Evolutionary conservation across 2,797 vertebrate species (phyloP).

Genomic region (Siniperca undulata): DNA sequence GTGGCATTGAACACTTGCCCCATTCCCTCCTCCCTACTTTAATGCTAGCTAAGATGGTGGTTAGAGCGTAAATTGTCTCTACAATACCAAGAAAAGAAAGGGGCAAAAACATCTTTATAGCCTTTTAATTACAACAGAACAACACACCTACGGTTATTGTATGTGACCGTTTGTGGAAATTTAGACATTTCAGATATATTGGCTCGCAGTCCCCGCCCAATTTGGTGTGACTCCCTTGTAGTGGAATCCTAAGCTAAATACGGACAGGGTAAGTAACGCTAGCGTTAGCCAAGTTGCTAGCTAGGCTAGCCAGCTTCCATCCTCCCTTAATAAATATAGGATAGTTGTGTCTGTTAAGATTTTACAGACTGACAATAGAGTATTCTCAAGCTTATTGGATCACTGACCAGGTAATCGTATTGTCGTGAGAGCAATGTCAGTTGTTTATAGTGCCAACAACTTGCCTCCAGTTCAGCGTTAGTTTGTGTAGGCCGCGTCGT

Average conservation of each 20-base stretch:
- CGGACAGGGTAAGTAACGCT: slow-evolving; percentile 88
- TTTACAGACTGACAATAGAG: slow-evolving; percentile 1
- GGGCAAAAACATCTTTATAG: slow-evolving; percentile 80
- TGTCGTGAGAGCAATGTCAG: slow-evolving; percentile 61
- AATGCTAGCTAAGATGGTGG: slow-evolving; percentile 91
- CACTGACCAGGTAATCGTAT: slow-evolving; percentile 22
- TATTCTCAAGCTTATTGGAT: not conserved
- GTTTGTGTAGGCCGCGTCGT: slow-evolving; percentile 82
- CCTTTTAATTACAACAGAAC: slow-evolving; percentile 77
- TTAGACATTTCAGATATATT: slow-evolving; percentile 82
- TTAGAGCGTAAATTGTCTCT: slow-evolving; percentile 87
- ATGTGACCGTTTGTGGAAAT: slow-evolving; percentile 71
- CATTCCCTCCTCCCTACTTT: slow-evolving; percentile 87
- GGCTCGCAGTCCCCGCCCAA: slow-evolving; percentile 84
- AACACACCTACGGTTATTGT: slow-evolving; percentile 71
- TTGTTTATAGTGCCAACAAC: slow-evolving; percentile 59
- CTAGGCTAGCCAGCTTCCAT: slow-evolving; percentile 47
- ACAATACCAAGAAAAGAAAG: slow-evolving; percentile 84
- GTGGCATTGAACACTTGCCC: slow-evolving; percentile 79
- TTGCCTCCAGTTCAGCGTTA: slow-evolving; percentile 64
- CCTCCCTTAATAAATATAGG: slow-evolving; percentile 57
- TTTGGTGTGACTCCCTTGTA: slow-evolving; percentile 86
- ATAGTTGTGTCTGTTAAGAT: not conserved
- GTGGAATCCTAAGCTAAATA: slow-evolving; percentile 87
- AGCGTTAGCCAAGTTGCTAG: slow-evolving; percentile 71